Conservation (phyloP, 2,888 invertebrate species). For the Trichogramma evanescens region DNA sequence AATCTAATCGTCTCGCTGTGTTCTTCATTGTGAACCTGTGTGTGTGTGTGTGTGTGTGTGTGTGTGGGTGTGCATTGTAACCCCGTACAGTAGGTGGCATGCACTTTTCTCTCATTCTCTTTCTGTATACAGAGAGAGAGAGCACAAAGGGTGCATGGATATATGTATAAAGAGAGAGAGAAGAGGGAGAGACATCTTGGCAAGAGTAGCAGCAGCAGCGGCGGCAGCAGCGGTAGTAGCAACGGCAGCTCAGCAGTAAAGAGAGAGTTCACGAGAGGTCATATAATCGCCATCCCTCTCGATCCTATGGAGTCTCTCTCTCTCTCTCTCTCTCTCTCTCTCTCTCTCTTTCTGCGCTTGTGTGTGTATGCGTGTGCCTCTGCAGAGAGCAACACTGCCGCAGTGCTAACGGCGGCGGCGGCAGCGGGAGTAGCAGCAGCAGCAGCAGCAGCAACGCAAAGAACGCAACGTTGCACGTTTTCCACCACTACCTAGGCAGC, state of each 20-base stretch:
- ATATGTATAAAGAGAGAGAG: too few relatives aligned
- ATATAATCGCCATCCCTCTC: slow-evolving; percentile 30
- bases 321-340: background rate
- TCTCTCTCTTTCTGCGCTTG: background rate
- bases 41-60: too few relatives aligned
- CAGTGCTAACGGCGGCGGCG: slow-evolving; percentile 10
- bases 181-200: too few relatives aligned
- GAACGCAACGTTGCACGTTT: too few relatives aligned
- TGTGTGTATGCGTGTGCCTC: background rate
- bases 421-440: slow-evolving; percentile 15
- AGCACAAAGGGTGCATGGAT: too few relatives aligned
- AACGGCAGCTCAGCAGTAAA: background rate
- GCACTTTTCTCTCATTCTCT: background rate
- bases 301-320: background rate
- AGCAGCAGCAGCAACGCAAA: slow-evolving; percentile 22
- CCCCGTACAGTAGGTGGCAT: background rate
- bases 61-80: too few relatives aligned
- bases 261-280: slow-evolving; percentile 32
- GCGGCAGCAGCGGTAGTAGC: background rate
- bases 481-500: too few relatives aligned
- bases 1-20: too few relatives aligned
- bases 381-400: background rate
- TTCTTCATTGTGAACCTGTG: too few relatives aligned
- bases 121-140: background rate
- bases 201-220: background rate